Evolutionary conservation across 2,113 vertebrate species (phyloP).

Genomic region (Phodopus roborovskii): DNA sequence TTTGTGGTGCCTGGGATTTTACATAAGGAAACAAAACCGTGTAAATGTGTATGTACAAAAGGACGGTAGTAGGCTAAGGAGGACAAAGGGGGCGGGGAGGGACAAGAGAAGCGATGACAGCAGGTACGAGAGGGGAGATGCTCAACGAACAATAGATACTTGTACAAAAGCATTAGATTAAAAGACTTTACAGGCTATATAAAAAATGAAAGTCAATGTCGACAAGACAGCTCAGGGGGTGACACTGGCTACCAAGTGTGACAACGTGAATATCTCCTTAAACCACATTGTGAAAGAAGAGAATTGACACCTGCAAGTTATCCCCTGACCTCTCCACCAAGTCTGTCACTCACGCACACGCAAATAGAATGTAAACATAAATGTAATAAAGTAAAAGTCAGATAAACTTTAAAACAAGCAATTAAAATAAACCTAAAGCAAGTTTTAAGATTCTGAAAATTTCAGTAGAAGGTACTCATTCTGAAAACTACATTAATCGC

Average conservation of each 20-base stretch:
- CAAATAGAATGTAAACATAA: not conserved
- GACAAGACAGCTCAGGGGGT: not conserved
- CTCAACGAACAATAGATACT: not conserved
- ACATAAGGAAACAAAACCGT: not conserved
- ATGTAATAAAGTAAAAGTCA: not conserved
- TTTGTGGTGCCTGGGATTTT: not conserved
- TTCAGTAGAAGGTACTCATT: not conserved
- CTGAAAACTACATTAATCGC: not conserved
- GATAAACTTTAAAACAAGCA: not conserved
- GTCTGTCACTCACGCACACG: not conserved
- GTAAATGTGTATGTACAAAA: too few relatives aligned
- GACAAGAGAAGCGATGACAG: not conserved
- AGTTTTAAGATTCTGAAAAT: slow-evolving; percentile 15
- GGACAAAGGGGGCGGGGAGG: not conserved
- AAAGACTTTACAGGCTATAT: not conserved
- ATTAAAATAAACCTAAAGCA: slow-evolving; percentile 41
- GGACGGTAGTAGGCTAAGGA: not conserved
- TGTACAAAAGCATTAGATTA: not conserved
- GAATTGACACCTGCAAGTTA: not conserved
- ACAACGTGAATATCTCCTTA: not conserved
- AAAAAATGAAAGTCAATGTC: not conserved
- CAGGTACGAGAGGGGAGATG: not conserved
- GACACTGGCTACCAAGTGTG: not conserved
- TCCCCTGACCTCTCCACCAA: not conserved
- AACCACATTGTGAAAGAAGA: not conserved